Evolutionary conservation across 2,113 vertebrate species (phyloP).

Genomic region (Amphilophus citrinellus): DNA sequence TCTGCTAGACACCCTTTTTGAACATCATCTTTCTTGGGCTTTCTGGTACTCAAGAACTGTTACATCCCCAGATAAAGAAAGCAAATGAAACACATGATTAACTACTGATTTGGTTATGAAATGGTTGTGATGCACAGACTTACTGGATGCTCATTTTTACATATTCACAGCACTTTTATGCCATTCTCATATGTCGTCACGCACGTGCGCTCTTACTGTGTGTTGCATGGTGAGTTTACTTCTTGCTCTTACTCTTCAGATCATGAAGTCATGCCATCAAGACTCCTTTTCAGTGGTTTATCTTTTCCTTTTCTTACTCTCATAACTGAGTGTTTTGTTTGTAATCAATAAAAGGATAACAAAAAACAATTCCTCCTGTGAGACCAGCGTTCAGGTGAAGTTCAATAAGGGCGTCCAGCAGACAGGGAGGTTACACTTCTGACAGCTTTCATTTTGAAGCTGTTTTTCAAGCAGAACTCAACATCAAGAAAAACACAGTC

Average conservation of each 20-base stretch:
- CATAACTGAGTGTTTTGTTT: neutral
- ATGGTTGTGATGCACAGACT: no score
- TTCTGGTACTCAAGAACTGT: no score
- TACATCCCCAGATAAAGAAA: no score
- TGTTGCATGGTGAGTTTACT: neutral
- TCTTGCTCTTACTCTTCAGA: neutral
- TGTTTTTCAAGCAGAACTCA: neutral
- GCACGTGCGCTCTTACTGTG: no score
- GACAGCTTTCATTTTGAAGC: neutral
- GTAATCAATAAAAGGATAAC: neutral
- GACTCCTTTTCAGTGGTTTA: rapidly evolving
- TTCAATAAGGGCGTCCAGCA: neutral
- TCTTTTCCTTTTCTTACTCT: neutral
- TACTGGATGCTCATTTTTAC: no score
- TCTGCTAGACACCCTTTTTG: no score
- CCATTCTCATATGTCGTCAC: no score
- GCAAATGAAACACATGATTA: no score
- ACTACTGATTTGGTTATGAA: no score
- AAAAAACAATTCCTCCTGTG: neutral
- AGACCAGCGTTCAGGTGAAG: no score
- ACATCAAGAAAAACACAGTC: neutral
- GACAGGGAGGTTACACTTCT: neutral
- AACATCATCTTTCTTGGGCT: no score
- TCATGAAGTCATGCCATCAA: neutral
- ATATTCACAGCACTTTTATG: no score